Base-by-base conservation (phyloP, 1,140 invertebrate species). In the Lucilia cuprina region DNA sequence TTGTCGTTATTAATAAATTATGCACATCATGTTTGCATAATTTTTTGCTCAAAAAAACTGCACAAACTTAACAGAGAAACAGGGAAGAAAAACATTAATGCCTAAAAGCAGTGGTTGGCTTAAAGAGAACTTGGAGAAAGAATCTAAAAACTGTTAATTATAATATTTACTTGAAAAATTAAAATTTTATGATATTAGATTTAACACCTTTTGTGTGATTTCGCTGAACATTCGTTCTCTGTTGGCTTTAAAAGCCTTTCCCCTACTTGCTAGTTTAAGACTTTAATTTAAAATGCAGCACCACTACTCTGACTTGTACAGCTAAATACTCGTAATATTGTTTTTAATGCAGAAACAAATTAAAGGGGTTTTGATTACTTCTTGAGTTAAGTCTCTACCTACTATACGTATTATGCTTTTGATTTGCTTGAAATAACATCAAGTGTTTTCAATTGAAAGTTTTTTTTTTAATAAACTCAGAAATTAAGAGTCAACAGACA, bases 401-500 rank as follows among this genome's bases (percentile, higher is more conserved):
- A 41, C 35, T 41, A 3, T 41, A 14, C 74, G 14, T 12, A 8
- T 41, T 7, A 14, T 77, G n/a, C n/a, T n/a, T n/a, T n/a, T n/a
- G n/a, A n/a, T 77, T 35, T 8, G 50, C 50, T 55, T 12, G 13
- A 55, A n/a, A 1, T 41, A 12, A 13, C 30, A 30, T 77, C n/a
- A 77, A 77, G 74, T 77, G 34, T 35, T 35, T 77, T 41, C 74
- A 77, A 77, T 77, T 77, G 74, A 77, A 77, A 77, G 74, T 41
- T 77, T 77, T 55, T 77, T 41, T 8, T 41, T 41, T 41, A 41
- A 77, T 77, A 13, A 77, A 77, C 10, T 41, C 74, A 77, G 5
- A 41, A 41, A 41, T 41, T 55, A 17, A 17, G 17, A 55, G 12
- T 55, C 50, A 55, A 55, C 50, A 55, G 13, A 55, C 12, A 55